Evolutionary conservation across 92 coral and sea anemone species (phyloP).

Genomic region (Zoanthus solanderi): DNA sequence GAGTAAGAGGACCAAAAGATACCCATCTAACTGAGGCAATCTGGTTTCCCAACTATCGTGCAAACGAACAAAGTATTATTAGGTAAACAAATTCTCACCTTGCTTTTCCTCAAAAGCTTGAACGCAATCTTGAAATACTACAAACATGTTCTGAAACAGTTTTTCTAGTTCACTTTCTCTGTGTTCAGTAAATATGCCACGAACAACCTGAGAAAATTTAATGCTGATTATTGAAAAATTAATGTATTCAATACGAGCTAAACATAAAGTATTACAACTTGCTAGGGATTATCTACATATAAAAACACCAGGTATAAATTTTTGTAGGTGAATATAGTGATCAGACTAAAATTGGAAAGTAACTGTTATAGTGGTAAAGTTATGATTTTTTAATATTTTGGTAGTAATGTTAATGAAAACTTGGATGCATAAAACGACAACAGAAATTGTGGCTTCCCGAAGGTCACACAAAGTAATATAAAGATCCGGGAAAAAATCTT

Average conservation of each 20-base stretch:
- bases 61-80: neutral
- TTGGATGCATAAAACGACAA: too few relatives aligned
- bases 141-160: conserved; percentile 2
- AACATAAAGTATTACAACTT: too few relatives aligned
- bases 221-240: neutral
- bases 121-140: neutral
- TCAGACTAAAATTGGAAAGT: neutral
- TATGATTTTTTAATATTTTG: too few relatives aligned
- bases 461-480: too few relatives aligned
- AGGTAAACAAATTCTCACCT: neutral
- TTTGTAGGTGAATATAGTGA: neutral
- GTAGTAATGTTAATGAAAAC: too few relatives aligned
- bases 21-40: too few relatives aligned
- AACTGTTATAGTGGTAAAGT: neutral
- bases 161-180: neutral
- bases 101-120: neutral
- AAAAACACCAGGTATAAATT: neutral
- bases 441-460: too few relatives aligned
- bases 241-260: too few relatives aligned
- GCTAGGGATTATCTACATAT: too few relatives aligned
- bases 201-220: conserved; percentile 22
- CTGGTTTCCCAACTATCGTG: too few relatives aligned
- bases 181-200: conserved; percentile 14
- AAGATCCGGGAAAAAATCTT: too few relatives aligned
- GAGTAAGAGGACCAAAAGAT: too few relatives aligned